Evolutionary conservation across 2,113 vertebrate species (phyloP), one percentile per base, ranked within the genome.

Genomic region (Cinclus mexicanus): DNA sequence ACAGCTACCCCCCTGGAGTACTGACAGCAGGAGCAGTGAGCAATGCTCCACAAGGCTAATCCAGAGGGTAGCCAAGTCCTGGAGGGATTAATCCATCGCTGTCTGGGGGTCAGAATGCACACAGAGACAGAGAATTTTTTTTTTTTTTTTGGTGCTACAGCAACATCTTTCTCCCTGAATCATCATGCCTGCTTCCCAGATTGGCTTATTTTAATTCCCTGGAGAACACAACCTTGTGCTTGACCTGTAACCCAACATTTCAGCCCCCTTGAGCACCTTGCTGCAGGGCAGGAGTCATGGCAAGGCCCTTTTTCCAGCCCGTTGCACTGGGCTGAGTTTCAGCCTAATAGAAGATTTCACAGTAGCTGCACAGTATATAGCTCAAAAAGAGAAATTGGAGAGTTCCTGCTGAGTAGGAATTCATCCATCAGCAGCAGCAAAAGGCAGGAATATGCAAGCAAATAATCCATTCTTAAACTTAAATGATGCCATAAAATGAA

Each of bases 391-490:
- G 85, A 95, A 96, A 96, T 42, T 83, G 80, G 79, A 94, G 82
- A 57, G 79, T 81, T 90, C 96, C 93, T 35, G 74, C 94, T 92
- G 93, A 74, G 83, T 57, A 53, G 90, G 76, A 96, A 41, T 87
- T 92, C 95, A 94, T 95, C 88, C 92, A 84, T 93, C 94, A 96
- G 76, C 37, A 5, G 64, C 69, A 84, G 85, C 65, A 95, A 97
- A 91, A 95, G 69, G 80, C 86, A 92, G 77, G 80, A 95, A 96
- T 96, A 97, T 90, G 88, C 94, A 95, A 84, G 90, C 86, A 96
- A 96, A 96, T 92, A 96, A 96, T 96, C 89, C 86, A 81, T 96
- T 95, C 93, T 94, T 90, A 95, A 95, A 95, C 92, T 93, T 93
- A 96, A 96, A 94, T 64, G 93, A 92, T 95, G 86, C 88, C 77